Evolutionary conservation across 2,888 invertebrate genomes (phyloP), one percentile per base, ranked within the genome.

Genomic region (Limnephilus auricula): DNA sequence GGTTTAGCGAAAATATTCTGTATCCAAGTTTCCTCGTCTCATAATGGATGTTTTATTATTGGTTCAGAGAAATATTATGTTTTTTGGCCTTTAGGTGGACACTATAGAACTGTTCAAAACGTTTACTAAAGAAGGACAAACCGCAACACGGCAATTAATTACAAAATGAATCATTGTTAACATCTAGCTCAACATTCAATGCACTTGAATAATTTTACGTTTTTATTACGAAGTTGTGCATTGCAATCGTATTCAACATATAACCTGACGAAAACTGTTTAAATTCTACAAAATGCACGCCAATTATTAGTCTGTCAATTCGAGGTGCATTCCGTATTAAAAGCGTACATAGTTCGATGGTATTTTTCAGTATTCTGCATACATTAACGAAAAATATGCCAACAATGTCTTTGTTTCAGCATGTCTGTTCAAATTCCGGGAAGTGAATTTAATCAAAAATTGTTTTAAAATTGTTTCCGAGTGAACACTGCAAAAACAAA

Each of bases 391-490:
- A 34, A 85, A 40, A 85, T 85, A 85, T 85, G 18, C 88, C 34
- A 88, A 88, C 78, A 78, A 88, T 88, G 34, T 79, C 88, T 88
- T 79, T 88, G 65, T 65, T 87, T 32, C 50, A 65, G 45, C 30
- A 88, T 88, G 12, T n/a, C 30, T 34, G 18, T 37, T 25, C 34
- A 88, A 9, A 88, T 88, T 88, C 79, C 88, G 15, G 34, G 18
- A 88, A 34, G 65, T 9, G 6, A 25, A 80, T 80, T 80, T 80
- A 13, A 80, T 31, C 80, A 32, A 31, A 80, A 80, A 80, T 80
- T 13, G 31, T 80, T 80, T 32, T 65, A 65, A 65, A 50, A 6
- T 65, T 65, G 25, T 65, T 50, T 50, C 50, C 0, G 50, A 50
- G 25, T 25, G 25, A 1, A 65, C 25, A 65, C 25, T n/a, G 9